Conservation (phyloP, 2,888 invertebrate species). For the Ophioninae sp. region DNA sequence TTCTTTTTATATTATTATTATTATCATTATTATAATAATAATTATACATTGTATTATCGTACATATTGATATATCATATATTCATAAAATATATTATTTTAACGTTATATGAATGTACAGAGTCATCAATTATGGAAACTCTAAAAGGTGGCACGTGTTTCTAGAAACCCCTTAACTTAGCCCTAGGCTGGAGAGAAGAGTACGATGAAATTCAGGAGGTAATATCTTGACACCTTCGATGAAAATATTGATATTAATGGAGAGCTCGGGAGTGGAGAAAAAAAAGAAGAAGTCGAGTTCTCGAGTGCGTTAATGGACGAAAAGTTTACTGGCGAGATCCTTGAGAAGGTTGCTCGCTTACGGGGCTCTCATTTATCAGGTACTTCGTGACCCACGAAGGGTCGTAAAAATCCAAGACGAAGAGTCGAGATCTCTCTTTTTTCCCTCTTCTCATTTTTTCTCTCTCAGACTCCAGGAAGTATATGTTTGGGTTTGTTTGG, state of each 20-base stretch:
- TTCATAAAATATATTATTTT: no score
- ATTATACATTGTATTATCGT: no score
- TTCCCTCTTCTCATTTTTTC: conserved; percentile 7
- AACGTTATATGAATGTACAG: no score
- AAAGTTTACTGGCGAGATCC: not conserved
- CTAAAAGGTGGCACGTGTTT: no score
- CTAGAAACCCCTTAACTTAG: not conserved
- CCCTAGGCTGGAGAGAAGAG: not conserved
- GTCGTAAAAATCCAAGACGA: not conserved
- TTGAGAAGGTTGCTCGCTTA: conserved; percentile 15
- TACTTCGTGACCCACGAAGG: not conserved
- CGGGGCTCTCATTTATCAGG: conserved; percentile 18
- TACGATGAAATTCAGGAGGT: not conserved
- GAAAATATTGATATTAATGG: not conserved
- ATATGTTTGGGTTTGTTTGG: no score
- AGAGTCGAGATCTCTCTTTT: not conserved
- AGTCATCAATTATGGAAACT: no score
- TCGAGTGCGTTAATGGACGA: not conserved
- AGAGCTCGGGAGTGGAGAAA: not conserved
- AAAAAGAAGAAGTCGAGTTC: not conserved
- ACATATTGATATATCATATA: no score
- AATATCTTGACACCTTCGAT: not conserved
- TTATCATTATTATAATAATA: no score
- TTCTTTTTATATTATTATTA: no score
- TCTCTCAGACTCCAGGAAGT: not conserved